Base-by-base conservation (phyloP, 2,888 invertebrate species). In the Cataglyphis albicans region DNA sequence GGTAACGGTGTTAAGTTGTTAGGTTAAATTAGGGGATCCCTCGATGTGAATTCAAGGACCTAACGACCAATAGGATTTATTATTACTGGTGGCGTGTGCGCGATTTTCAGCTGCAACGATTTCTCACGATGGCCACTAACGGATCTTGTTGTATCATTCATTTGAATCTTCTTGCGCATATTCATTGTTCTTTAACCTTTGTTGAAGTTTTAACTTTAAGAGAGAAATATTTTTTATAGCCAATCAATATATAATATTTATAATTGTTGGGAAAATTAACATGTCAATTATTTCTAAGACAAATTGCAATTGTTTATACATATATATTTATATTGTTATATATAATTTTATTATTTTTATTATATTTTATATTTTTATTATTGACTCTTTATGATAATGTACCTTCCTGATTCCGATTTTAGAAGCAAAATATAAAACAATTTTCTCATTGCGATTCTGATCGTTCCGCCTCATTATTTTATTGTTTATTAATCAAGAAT, bases 1-100 rank as follows among this genome's bases (percentile, higher is more conserved):
- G 91, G 92, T 93, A 93, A 93, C 92, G 91, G 92, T 88, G 91
- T 93, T 92, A 92, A 85, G 87, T 92, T 86, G 93, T 93, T 93
- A 92, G 87, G 87, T 86, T 86, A 87, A 87, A 93, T 93, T 93
- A 93, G 92, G 92, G 92, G 92, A 90, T 91, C 91, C 91, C 92
- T 91, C 82, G 86, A 87, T 83, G 89, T 76, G 89, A 89, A 89
- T 80, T 90, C 89, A 84, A 91, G 89, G 85, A 86, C 87, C 88
- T 91, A 92, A 93, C 92, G 88, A 92, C 93, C 93, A 93, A 93
- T 93, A 92, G 92, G 92, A 93, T 91, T 86, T 87, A 89, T 86
- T 90, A 90, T 91, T 87, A 87, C 88, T 82, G 76, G 81, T 81
- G 84, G 87, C 89, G 44, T 44, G 88, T 82, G 88, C 89, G 91